Percentiles rank a stretch among this genome's conserved stretches.
Evolutionary conservation across 2,888 invertebrate genomes (phyloP).

Genomic region (Diplolepis rosae): DNA sequence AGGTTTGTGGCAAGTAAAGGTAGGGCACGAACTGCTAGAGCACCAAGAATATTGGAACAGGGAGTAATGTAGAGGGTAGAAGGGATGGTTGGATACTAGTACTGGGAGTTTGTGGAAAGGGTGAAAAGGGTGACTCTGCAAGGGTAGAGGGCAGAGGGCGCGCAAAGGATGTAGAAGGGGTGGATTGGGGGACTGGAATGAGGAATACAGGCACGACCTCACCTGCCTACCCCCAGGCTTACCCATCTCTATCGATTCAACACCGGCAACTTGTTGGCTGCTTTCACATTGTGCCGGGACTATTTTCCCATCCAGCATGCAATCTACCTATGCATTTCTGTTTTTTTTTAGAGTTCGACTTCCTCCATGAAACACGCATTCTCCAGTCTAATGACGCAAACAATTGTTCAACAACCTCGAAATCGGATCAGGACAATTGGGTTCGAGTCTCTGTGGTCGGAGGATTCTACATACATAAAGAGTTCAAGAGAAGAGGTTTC

Average conservation of each 20-base stretch:
- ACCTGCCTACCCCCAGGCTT: conserved; percentile 60
- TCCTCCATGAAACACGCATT: background rate
- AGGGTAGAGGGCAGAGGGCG: conserved; percentile 45
- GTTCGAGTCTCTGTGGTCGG: background rate
- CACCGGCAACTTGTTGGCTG: conserved; percentile 72
- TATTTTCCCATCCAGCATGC: conserved; percentile 20
- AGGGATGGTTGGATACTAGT: conserved; percentile 34
- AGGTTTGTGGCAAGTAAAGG: conserved; percentile 24
- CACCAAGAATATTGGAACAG: conserved; percentile 44
- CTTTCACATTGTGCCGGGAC: conserved; percentile 42
- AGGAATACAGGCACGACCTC: conserved; percentile 54
- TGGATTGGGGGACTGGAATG: conserved; percentile 37
- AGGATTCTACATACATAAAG: background rate
- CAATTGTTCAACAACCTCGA: background rate
- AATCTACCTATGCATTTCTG: background rate
- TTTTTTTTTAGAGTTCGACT: background rate
- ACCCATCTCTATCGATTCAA: conserved; percentile 70
- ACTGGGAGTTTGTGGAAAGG: conserved; percentile 19
- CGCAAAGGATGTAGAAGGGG: conserved; percentile 35
- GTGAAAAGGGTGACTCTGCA: conserved; percentile 38
- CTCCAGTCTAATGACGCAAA: background rate
- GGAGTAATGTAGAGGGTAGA: conserved; percentile 34
- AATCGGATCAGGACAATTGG: conserved; percentile 8
- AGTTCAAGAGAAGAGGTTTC: background rate
- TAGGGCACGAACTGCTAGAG: conserved; percentile 1